These are phyloP conservation scores for Haplotaxodon microlepis DNA, from an alignment of 2,113 vertebrate genomes.

Conservation along the genomic window DNA sequence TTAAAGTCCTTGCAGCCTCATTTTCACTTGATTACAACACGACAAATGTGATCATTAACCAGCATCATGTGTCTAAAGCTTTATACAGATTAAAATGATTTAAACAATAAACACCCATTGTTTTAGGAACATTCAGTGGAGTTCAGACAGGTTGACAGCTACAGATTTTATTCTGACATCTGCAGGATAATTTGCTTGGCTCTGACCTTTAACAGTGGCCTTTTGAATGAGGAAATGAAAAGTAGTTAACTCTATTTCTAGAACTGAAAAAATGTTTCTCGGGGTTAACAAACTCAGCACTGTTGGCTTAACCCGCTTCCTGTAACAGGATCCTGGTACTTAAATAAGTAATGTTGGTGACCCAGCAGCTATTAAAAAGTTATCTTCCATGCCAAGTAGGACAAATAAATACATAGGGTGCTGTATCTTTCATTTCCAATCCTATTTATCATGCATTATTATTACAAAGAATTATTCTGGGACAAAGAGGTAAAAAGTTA, in stretches of 20 bases:
- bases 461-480: slow-evolving; percentile 30
- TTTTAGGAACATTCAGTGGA: not conserved
- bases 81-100: not conserved
- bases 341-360: not conserved
- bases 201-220: not conserved
- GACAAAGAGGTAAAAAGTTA: slow-evolving; percentile 28
- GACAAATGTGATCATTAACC: not conserved
- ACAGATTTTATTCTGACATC: not conserved
- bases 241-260: not conserved
- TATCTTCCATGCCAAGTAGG: slow-evolving; percentile 35
- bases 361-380: slow-evolving; percentile 1
- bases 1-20: not conserved
- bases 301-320: not conserved
- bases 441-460: slow-evolving; percentile 57
- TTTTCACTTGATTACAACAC: not conserved
- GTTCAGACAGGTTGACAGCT: not conserved
- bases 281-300: not conserved
- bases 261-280: not conserved
- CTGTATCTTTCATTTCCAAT: slow-evolving; percentile 18
- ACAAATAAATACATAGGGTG: slow-evolving; percentile 20
- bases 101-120: not conserved
- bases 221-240: not conserved
- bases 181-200: not conserved
- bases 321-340: not conserved
- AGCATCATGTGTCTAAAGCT: not conserved